Base-by-base conservation (phyloP, 1,140 invertebrate species). In the Micrasema minimum region DNA sequence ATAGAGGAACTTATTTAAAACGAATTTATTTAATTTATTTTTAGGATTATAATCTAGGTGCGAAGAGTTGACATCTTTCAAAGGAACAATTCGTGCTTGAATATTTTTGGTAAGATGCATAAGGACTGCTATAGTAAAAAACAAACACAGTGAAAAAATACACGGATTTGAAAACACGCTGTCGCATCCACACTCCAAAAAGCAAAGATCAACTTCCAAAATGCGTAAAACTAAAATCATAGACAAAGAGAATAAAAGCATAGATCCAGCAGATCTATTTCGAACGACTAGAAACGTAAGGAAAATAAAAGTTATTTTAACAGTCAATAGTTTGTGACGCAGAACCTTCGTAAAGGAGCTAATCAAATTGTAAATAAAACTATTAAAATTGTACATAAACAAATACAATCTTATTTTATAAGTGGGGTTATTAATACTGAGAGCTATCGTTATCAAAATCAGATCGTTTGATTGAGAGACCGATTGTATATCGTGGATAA, bases 31-130 rank as follows among this genome's bases (percentile, higher is more conserved):
- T 14, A 45, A 45, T 14, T 45, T 48, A 48, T 48, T 18, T 48
- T 48, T 20, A 48, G 14, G 46, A 48, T 20, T 20, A 22, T 48
- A 16, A 22, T 18, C 7, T 48, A 48, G 46, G 51, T 55, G 51
- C 26, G 26, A 31, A 31, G 26, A 55, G 14, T 31, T 31, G 26
- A 26, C 23, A n/a, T 20, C n/a, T 16, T 31, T 14, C 7, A 31
- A 55, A 55, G 26, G 51, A 55, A 31, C 14, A 35, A 48, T 1
- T 20, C 14, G 26, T 55, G 51, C 51, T 35, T 31, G 2, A 55
- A 55, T 35, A 55, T 55, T 55, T 55, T 55, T 55, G 51, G 51
- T 35, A 31, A 55, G 26, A 23, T 55, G 51, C 51, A 55, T 3
- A 7, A 12, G 6, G 22, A 35, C 26, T 31, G 23, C 26, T 31